Evolutionary conservation across 2,113 vertebrate species (phyloP).

Genomic region (Ictalurus furcatus): DNA sequence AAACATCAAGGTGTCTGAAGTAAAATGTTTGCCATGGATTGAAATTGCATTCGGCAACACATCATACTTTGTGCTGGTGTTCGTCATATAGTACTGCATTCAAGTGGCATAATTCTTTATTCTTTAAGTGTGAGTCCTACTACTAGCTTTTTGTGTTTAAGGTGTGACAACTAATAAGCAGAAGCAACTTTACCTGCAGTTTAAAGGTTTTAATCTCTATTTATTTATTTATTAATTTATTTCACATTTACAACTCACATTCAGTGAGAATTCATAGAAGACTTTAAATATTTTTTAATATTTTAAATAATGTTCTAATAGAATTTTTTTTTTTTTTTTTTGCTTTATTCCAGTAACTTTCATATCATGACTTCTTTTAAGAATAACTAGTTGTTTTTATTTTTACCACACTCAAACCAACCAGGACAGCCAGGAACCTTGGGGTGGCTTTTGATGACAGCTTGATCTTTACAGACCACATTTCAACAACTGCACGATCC

Average conservation of each 20-base stretch:
- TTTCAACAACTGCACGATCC: too few relatives aligned
- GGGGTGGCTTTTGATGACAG: too few relatives aligned
- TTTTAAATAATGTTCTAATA: background rate
- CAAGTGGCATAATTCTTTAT: background rate
- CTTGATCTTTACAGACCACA: too few relatives aligned
- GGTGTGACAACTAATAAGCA: conserved; percentile 25
- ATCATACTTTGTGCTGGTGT: background rate
- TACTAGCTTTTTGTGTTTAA: background rate
- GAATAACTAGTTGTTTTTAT: background rate
- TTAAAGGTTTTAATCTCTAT: background rate
- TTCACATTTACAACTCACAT: background rate
- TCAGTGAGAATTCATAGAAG: background rate
- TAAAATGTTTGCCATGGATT: background rate
- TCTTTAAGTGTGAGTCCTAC: background rate
- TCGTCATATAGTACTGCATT: background rate
- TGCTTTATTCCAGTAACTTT: background rate
- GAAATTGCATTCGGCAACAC: background rate
- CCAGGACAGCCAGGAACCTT: too few relatives aligned
- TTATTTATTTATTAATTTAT: background rate
- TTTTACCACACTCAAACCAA: too few relatives aligned
- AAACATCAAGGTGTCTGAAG: background rate
- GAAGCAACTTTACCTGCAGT: background rate
- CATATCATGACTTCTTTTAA: background rate
- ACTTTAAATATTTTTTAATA: background rate
- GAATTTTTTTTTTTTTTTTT: background rate